Evolutionary conservation across 2,797 vertebrate species (phyloP).

Genomic region (Gephyroberyx darwinii): DNA sequence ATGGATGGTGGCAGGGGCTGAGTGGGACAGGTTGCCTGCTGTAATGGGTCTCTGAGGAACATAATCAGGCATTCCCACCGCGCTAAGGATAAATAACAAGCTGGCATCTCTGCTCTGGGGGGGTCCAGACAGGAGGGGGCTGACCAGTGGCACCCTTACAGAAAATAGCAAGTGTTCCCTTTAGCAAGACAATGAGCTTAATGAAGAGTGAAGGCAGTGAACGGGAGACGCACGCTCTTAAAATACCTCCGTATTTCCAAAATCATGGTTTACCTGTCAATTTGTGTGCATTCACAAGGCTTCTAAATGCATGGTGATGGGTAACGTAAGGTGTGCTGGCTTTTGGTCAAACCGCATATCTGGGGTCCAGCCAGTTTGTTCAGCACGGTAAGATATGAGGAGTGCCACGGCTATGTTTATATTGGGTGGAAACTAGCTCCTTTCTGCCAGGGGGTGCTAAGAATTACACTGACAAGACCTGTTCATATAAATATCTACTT

Average conservation of each 20-base stretch:
- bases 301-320: constrained; percentile 47
- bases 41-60: constrained; percentile 82
- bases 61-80: constrained; percentile 74
- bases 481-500: constrained; percentile 27
- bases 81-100: constrained; percentile 75
- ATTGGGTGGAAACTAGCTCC: constrained; percentile 25
- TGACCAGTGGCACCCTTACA: constrained; percentile 50
- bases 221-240: constrained; percentile 32
- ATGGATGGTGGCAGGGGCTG: constrained; percentile 78
- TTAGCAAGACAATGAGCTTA: constrained; percentile 54
- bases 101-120: constrained; percentile 51
- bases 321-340: constrained; percentile 29
- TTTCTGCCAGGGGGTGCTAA: constrained; percentile 13
- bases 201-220: constrained; percentile 48
- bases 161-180: constrained; percentile 42
- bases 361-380: constrained; percentile 20
- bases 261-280: constrained; percentile 40
- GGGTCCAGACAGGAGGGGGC: constrained; percentile 46
- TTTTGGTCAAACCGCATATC: constrained; percentile 33
- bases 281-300: constrained; percentile 15
- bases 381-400: constrained; percentile 9
- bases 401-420: constrained; percentile 13
- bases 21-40: constrained; percentile 74
- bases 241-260: constrained; percentile 35
- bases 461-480: constrained; percentile 19